Conservation (phyloP, 53 echinoderm and acorn worm species). For the Glandiceps talaboti region DNA sequence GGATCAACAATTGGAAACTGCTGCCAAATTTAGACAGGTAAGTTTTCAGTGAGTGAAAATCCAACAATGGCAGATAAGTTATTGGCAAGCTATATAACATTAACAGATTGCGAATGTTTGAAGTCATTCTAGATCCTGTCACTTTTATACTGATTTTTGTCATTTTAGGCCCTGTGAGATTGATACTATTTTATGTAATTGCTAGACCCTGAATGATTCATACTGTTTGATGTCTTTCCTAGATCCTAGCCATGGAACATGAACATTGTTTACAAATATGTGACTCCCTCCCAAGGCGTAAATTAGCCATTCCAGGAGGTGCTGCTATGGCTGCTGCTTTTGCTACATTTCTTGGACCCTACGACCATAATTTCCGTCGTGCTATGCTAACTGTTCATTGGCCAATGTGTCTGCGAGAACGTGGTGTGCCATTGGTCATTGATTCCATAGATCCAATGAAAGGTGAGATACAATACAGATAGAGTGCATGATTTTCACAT, state of each 20-base stretch:
- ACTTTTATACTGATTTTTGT: too few relatives aligned
- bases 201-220: too few relatives aligned
- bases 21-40: slow-evolving; percentile 94
- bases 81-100: too few relatives aligned
- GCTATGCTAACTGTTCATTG: slow-evolving; percentile 89
- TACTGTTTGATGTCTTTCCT: too few relatives aligned
- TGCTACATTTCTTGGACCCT: slow-evolving; percentile 84
- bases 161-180: too few relatives aligned
- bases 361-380: slow-evolving; percentile 80
- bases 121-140: too few relatives aligned
- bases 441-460: slow-evolving; percentile 96
- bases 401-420: slow-evolving; percentile 88
- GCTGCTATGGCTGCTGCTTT: slow-evolving; percentile 84
- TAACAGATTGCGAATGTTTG: too few relatives aligned
- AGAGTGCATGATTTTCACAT: too few relatives aligned
- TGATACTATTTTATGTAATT: too few relatives aligned
- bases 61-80: too few relatives aligned
- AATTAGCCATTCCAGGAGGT: slow-evolving; percentile 88
- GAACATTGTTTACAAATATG: slow-evolving; percentile 94
- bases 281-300: slow-evolving; percentile 74
- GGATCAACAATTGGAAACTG: slow-evolving; percentile 80
- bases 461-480: slow-evolving; percentile 57
- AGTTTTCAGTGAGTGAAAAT: too few relatives aligned
- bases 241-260: slow-evolving; percentile 88
- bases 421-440: slow-evolving; percentile 87